Conservation (phyloP, 1,140 invertebrate species). For the Acromyrmex echinatior region DNA sequence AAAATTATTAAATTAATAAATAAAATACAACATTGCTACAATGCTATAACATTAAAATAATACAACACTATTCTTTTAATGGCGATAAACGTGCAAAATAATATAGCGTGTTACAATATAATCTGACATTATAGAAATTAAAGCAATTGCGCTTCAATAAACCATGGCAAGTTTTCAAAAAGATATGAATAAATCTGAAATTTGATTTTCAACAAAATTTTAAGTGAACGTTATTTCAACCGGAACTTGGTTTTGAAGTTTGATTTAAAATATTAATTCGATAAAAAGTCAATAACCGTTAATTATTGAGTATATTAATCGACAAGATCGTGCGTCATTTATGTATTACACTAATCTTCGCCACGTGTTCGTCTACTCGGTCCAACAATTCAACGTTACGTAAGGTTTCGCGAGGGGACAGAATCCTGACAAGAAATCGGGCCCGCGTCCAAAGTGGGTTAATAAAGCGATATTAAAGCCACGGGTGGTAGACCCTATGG, state of each 20-base stretch:
- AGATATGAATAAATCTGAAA: neutral
- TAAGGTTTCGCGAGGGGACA: conserved; percentile 32
- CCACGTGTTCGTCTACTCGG: conserved; percentile 33
- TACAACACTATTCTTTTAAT: neutral
- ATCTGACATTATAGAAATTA: neutral
- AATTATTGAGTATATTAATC: conserved; percentile 17
- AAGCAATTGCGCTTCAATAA: neutral
- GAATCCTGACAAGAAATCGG: conserved; percentile 50
- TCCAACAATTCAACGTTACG: conserved; percentile 46
- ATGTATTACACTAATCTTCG: conserved; percentile 39
- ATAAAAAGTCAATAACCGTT: conserved; percentile 33
- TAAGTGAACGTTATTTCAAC: neutral
- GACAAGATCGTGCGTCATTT: conserved; percentile 17
- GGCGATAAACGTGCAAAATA: neutral
- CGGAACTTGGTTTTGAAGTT: neutral
- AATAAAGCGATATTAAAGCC: conserved; percentile 86
- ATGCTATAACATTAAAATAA: neutral
- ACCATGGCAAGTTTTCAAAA: neutral
- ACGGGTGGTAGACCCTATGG: conserved; percentile 75
- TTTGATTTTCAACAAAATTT: neutral
- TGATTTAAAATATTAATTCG: neutral
- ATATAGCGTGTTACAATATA: neutral
- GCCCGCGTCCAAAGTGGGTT: conserved; percentile 79
- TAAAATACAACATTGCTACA: too few species aligned
- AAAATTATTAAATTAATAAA: neutral